Evolutionary conservation across 2,113 vertebrate species (phyloP), one percentile per base, ranked within the genome.

Genomic region (Blennius ocellaris): DNA sequence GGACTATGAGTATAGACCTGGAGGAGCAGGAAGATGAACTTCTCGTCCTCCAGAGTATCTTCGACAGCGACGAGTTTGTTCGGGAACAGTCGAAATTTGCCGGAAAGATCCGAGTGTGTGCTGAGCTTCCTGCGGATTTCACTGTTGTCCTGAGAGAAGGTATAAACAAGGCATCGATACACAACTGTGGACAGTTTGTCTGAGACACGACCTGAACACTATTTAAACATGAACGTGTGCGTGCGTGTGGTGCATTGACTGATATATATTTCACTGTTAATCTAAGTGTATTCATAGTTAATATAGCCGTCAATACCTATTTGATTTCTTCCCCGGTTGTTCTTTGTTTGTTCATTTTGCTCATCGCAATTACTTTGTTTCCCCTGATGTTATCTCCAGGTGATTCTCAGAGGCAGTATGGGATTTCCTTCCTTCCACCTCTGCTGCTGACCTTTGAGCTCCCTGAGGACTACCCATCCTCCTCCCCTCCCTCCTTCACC

Each of bases 391-490:
- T n/a, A n/a, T 5, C 45, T 11, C 5, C 6, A 91, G 90, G 68
- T 65, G 80, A 81, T 39, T 14, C 36, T 0, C 16, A 64, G 63
- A 80, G 58, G 11, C 72, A 37, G 11, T 87, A 93, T 77, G 88
- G 89, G 0, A 86, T 97, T 58, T 94, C 93, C 43, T 96, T 93
- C 75, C 89, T 97, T 70, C 96, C 96, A 65, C 94, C 96, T 56
- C 90, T 97, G 2, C 81, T 94, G 80, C 90, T 97, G 91, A 95
- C 93, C 81, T 97, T 97, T 78, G 94, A 96, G n/a, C 89, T 97
- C 57, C 96, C 96, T 9, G 83, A 89, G 7, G 92, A 95, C 78
- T 97, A 97, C 84, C 96, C 96, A 0, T 96, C 96, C 0, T 85
- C 88, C 17, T 94, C 93, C 54, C 93, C 96, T 1, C 96, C 96